These are phyloP conservation scores for Anguilla megastoma DNA, from an alignment of 2,797 vertebrate genomes.

Conservation along the genomic window DNA sequence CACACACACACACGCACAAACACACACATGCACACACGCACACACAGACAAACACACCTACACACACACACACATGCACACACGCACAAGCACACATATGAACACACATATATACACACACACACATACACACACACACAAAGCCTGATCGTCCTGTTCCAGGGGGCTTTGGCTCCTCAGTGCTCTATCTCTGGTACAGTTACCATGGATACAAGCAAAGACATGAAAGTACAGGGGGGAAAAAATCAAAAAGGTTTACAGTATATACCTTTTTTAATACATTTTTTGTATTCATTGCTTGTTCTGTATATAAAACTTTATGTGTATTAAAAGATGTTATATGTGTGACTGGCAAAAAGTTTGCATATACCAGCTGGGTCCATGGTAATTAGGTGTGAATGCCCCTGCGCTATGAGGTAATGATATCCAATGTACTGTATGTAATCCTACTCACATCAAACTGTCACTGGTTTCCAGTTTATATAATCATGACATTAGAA, in stretches of 20 bases:
- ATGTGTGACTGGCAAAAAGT: not conserved
- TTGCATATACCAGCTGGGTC: not conserved
- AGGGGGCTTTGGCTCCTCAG: constrained; percentile 69
- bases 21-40: constrained; percentile 33
- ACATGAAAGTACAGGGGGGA: constrained; percentile 78
- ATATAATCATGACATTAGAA: not conserved
- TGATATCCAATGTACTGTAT: not conserved
- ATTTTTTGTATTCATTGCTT: not conserved
- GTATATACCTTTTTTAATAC: not conserved
- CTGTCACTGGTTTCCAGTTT: not conserved
- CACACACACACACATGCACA: constrained; percentile 37
- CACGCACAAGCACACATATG: constrained; percentile 22
- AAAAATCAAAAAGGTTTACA: not conserved
- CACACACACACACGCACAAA: constrained; percentile 5
- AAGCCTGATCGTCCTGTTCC: constrained; percentile 75
- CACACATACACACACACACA: constrained; percentile 36
- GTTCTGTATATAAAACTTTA: not conserved
- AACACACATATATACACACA: constrained; percentile 23
- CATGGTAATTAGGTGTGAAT: not conserved
- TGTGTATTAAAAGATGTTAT: not conserved
- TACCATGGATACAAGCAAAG: constrained; percentile 83
- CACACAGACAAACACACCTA: constrained; percentile 51
- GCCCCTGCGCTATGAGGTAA: not conserved
- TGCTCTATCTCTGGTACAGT: constrained; percentile 75
- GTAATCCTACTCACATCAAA: not conserved